Conservation (phyloP, 1,140 invertebrate species). For the Aphaenogaster floridana region DNA sequence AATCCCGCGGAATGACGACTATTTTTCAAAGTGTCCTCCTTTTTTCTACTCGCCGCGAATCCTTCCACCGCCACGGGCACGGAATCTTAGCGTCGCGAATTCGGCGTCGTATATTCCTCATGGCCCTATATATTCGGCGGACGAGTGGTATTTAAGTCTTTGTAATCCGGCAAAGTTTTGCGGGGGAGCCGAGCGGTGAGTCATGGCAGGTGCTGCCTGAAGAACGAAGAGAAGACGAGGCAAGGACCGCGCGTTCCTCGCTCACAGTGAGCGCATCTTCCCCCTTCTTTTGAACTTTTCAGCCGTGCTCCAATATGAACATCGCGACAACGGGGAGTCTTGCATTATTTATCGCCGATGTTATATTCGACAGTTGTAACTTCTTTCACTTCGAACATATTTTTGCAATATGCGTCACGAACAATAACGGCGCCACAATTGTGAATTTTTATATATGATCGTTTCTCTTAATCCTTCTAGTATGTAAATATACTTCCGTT, state of each 20-base stretch:
- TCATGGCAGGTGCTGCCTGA: conserved; percentile 82
- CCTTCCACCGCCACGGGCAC: conserved; percentile 44
- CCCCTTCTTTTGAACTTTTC: conserved; percentile 45
- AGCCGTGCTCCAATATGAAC: conserved; percentile 29
- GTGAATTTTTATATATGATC: neutral
- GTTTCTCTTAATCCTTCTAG: neutral
- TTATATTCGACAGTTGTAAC: conserved; percentile 11
- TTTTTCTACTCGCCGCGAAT: conserved; percentile 44
- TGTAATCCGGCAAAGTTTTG: conserved; percentile 83
- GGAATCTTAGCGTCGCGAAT: conserved; percentile 58
- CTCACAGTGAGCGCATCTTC: conserved; percentile 55
- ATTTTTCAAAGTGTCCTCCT: conserved; percentile 66
- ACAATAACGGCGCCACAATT: neutral
- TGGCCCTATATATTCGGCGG: conserved; percentile 74
- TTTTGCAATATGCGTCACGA: neutral
- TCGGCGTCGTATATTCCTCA: conserved; percentile 64
- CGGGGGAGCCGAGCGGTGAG: conserved; percentile 83
- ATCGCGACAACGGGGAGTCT: conserved; percentile 30
- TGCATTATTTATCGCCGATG: conserved; percentile 14
- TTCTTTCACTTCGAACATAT: neutral
- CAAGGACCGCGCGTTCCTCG: conserved; percentile 50
- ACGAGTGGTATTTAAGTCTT: conserved; percentile 83
- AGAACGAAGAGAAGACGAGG: conserved; percentile 71
- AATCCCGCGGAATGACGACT: conserved; percentile 71
- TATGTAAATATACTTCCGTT: neutral